phyloP scores from a whole-genome alignment of 2,888 invertebrate species.

The Andrena camellia region DNA sequence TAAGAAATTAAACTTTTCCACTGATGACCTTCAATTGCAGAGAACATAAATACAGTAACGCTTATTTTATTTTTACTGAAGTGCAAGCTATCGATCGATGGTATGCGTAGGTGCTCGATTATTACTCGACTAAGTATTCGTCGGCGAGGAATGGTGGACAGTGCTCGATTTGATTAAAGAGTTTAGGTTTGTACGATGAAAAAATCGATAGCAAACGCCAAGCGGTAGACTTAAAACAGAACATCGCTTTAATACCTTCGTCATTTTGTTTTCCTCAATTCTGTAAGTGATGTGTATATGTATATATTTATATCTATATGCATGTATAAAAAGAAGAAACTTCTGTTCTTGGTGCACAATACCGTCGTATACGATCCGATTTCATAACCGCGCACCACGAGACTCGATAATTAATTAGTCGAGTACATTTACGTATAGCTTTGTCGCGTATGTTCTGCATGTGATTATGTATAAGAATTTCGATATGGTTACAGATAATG shows the following conservation, averaged over 20 bases:
- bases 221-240: conserved; percentile 22
- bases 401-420: conserved; percentile 11
- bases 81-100: too few relatives aligned
- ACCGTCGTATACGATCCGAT: conserved; percentile 15
- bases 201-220: neutral
- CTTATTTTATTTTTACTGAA: too few relatives aligned
- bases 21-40: too few relatives aligned
- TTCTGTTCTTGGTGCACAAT: conserved; percentile 20
- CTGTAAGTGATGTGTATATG: conserved; percentile 6
- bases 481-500: conserved; percentile 14
- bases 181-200: too few relatives aligned
- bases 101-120: too few relatives aligned
- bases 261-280: neutral
- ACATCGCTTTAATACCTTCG: conserved; percentile 3
- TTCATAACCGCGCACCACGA: conserved; percentile 2
- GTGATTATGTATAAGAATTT: conserved; percentile 19
- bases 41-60: too few relatives aligned
- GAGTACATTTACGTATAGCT: conserved; percentile 32
- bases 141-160: too few relatives aligned
- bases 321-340: conserved; percentile 18
- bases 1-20: too few relatives aligned
- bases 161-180: too few relatives aligned
- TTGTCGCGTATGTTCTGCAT: conserved; percentile 6
- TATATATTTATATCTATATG: conserved; percentile 13
- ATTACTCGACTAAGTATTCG: too few relatives aligned